These are phyloP conservation scores for Paratilapia polleni DNA, from an alignment of 2,113 vertebrate genomes.

Conservation along the genomic window DNA sequence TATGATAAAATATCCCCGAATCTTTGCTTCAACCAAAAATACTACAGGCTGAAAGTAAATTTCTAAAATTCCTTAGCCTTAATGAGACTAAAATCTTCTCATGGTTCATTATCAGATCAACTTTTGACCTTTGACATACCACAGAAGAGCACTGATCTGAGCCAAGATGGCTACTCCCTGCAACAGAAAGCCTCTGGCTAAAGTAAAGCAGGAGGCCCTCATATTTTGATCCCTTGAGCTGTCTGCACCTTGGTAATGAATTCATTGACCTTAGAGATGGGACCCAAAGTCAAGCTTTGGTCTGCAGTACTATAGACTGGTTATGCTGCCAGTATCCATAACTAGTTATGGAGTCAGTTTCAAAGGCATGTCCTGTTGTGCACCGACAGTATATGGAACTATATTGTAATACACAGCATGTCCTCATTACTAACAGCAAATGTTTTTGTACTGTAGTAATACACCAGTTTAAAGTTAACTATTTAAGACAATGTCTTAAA, in stretches of 20 bases:
- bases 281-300: conserved; percentile 33
- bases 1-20: neutral
- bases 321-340: neutral
- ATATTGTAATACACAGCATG: neutral
- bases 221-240: conserved; percentile 43
- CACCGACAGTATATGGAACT: neutral
- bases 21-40: neutral
- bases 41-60: neutral
- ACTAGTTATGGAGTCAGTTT: neutral
- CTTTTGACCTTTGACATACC: conserved; percentile 56
- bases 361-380: conserved; percentile 1
- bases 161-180: conserved; percentile 53
- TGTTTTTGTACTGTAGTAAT: neutral
- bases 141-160: conserved; percentile 35
- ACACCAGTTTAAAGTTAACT: neutral
- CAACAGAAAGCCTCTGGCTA: conserved; percentile 12
- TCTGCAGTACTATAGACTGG: neutral
- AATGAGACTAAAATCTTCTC: neutral
- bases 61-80: neutral
- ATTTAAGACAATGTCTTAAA: neutral
- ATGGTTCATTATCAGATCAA: conserved; percentile 49
- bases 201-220: conserved; percentile 20
- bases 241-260: conserved; percentile 72
- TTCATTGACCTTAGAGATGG: conserved; percentile 33
- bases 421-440: neutral